Base-by-base conservation (phyloP, 2,888 invertebrate species). In the Panzeria rudis region DNA sequence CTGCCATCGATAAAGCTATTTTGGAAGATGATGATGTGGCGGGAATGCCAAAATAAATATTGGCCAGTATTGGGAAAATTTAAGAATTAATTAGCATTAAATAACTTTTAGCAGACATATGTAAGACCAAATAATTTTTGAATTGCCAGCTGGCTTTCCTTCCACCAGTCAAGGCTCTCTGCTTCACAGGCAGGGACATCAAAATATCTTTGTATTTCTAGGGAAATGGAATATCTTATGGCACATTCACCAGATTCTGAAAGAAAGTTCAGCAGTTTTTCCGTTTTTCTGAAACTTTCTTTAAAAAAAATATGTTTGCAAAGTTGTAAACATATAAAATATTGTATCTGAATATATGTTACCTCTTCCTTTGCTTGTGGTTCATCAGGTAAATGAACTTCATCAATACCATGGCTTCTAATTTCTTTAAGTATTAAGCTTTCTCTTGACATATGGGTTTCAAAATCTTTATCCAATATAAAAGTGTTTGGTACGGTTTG, bases 81-180 rank as follows among this genome's bases (percentile, higher is more conserved):
- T 38, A 6, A 38, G 7, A 9, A 38, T 38, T 9, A 9, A 38
- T 9, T 8, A 38, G 38, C 2, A 38, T 1, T 9, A 7, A 38
- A 9, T 38, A 38, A 9, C 11, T 38, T 38, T 9, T n/a, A n/a
- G n/a, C n/a, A n/a, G n/a, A n/a, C n/a, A n/a, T 38, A 59, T n/a
- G 0, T 32, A 23, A 11, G 50, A 9, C 6, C 9, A 23, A 20
- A 32, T 5, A 13, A 35, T 17, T 13, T 17, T 59, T 32, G 9
- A 8, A 25, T 6, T 71, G 56, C 71, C 44, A 25, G 0, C 9
- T 71, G 44, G 29, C 59, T 38, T 44, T 29, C 38, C 29, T 54
- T 71, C 71, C 71, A 71, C 59, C 71, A 71, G 9, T 71, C 71
- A 13, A 71, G 56, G 7, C 44, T 56, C 47, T 47, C 25, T 4